These are phyloP conservation scores for Alcis repandata DNA, from an alignment of 2,888 invertebrate genomes.

Conservation along the genomic window DNA sequence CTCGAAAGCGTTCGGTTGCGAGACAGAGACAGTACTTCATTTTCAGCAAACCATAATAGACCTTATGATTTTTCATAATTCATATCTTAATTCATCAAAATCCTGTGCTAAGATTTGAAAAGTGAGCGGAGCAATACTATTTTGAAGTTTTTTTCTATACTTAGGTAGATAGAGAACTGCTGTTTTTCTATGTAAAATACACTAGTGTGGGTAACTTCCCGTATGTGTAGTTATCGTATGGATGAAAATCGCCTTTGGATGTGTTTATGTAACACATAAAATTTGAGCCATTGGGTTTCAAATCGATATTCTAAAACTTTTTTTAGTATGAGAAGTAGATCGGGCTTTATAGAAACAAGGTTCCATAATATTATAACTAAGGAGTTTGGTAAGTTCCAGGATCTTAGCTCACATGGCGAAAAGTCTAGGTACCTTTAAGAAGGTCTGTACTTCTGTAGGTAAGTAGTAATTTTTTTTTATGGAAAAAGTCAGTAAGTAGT, in stretches of 20 bases:
- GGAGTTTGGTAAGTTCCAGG: too few species aligned
- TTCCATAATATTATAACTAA: too few species aligned
- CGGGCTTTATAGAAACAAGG: slow-evolving; percentile 3
- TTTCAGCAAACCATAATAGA: slow-evolving; percentile 69
- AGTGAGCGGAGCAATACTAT: slow-evolving; percentile 80
- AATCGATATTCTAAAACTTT: slow-evolving; percentile 83
- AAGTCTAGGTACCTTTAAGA: too few species aligned
- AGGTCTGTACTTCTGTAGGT: too few species aligned
- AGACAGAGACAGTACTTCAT: slow-evolving; percentile 68
- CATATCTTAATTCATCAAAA: slow-evolving; percentile 61
- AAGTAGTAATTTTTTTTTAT: too few species aligned
- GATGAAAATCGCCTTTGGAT: slow-evolving; percentile 65
- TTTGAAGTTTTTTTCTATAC: slow-evolving; percentile 83
- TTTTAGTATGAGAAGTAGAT: slow-evolving; percentile 13
- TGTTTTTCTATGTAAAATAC: slow-evolving; percentile 81
- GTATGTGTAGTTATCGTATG: slow-evolving; percentile 78
- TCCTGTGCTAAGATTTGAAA: slow-evolving; percentile 65
- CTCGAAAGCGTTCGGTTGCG: slow-evolving; percentile 84
- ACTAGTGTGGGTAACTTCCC: slow-evolving; percentile 76
- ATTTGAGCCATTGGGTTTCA: slow-evolving; percentile 66
- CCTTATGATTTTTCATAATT: slow-evolving; percentile 73
- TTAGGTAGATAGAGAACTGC: slow-evolving; percentile 73
- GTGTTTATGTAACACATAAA: slow-evolving; percentile 72
- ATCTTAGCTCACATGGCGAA: too few species aligned
- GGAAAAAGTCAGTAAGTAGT: slow-evolving; percentile 31